Conservation (phyloP, 2,888 invertebrate species). For the Cheilosia impressa region DNA sequence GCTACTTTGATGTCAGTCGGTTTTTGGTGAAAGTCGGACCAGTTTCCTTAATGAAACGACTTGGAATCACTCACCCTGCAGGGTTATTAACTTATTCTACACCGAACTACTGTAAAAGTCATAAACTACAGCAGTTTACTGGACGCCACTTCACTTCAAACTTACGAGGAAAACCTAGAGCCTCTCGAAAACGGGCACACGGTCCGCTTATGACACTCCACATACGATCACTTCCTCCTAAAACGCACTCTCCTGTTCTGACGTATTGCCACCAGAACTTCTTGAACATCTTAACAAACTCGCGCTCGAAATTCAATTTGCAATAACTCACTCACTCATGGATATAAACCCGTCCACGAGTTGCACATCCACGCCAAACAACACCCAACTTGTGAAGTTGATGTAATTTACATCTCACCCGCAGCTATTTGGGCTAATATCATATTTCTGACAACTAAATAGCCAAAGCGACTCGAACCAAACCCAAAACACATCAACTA, state of each 20-base stretch:
- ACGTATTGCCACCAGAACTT: background rate
- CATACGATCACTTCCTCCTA: no score
- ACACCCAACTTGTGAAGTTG: slow-evolving; percentile 40
- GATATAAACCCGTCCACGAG: slow-evolving; percentile 15
- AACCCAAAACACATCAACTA: slow-evolving; percentile 31
- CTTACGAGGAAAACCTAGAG: no score
- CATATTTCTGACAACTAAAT: slow-evolving; percentile 68
- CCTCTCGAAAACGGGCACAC: no score
- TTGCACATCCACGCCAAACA: slow-evolving; percentile 4
- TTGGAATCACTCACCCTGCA: no score
- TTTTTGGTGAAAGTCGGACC: no score
- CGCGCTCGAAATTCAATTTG: slow-evolving; percentile 22
- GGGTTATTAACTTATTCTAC: no score
- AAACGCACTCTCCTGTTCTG: background rate
- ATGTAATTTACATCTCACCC: slow-evolving; percentile 48
- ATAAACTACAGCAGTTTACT: no score
- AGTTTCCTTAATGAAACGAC: no score
- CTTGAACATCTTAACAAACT: background rate
- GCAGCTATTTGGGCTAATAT: slow-evolving; percentile 59
- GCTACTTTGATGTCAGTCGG: no score
- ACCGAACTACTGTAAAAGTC: no score
- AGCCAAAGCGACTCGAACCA: background rate
- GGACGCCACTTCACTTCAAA: no score
- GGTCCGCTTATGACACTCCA: no score
- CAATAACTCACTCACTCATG: slow-evolving; percentile 37